Conservation (phyloP, 2,888 invertebrate species). For the Spodoptera exigua region DNA sequence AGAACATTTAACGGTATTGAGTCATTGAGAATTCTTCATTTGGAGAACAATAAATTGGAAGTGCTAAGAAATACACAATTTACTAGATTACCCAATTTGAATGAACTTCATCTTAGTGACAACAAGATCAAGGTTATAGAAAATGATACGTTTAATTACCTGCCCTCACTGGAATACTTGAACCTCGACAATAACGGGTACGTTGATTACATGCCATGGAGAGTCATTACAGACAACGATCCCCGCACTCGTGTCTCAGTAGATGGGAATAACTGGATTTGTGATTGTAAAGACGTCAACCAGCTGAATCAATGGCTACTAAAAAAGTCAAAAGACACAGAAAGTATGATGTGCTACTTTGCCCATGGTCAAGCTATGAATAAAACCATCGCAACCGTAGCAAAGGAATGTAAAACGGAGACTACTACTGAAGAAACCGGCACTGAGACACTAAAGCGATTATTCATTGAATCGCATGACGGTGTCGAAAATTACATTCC, state of each 20-base stretch:
- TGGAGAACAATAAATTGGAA: constrained; percentile 93
- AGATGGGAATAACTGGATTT: constrained; percentile 95
- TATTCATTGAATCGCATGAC: constrained; percentile 90
- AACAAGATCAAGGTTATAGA: constrained; percentile 93
- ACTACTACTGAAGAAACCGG: constrained; percentile 91
- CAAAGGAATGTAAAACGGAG: constrained; percentile 90
- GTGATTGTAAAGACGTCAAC: constrained; percentile 93
- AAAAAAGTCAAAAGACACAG: constrained; percentile 91
- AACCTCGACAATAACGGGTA: constrained; percentile 94
- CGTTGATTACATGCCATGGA: constrained; percentile 93
- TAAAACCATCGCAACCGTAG: constrained; percentile 84
- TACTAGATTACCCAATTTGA: constrained; percentile 92
- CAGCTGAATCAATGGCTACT: constrained; percentile 92
- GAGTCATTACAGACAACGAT: constrained; percentile 91
- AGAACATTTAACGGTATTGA: constrained; percentile 95
- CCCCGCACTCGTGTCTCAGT: constrained; percentile 92
- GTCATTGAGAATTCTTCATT: constrained; percentile 92
- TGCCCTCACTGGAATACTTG: constrained; percentile 92
- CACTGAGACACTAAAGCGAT: constrained; percentile 87
- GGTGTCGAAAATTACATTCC: constrained; percentile 93
- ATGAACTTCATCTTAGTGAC: constrained; percentile 93
- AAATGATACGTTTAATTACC: constrained; percentile 93
- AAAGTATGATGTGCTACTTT: constrained; percentile 91
- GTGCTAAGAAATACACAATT: constrained; percentile 94
- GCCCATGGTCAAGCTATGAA: constrained; percentile 86